These are phyloP conservation scores for Saccopteryx bilineata DNA, from an alignment of 2,113 vertebrate genomes.

Conservation along the genomic window DNA sequence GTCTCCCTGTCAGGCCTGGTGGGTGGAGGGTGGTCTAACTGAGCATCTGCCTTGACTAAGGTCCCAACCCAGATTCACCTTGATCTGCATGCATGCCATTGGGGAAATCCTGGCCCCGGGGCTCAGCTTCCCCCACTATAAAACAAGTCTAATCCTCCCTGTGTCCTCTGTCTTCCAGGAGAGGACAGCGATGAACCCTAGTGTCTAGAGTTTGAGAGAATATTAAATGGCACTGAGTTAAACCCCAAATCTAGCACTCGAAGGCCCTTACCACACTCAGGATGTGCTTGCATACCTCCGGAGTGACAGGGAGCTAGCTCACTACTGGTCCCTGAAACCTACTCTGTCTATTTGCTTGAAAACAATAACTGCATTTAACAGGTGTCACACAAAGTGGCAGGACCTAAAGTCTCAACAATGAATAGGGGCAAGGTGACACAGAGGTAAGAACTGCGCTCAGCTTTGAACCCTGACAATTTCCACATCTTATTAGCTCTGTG, in stretches of 20 bases:
- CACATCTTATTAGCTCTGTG: neutral
- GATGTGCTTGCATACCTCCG: neutral
- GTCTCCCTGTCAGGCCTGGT: neutral
- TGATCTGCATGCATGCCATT: neutral
- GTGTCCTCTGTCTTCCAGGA: neutral
- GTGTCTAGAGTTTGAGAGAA: neutral
- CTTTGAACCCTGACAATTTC: neutral
- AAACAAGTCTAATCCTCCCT: neutral
- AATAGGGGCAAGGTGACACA: neutral
- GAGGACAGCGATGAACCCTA: neutral
- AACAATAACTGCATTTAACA: neutral
- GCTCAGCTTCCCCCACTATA: neutral
- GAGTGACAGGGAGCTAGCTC: neutral
- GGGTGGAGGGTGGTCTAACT: neutral
- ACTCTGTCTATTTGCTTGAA: neutral
- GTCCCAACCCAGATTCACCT: neutral
- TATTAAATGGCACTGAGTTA: neutral
- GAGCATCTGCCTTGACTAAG: neutral
- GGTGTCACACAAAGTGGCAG: neutral
- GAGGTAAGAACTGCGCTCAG: neutral
- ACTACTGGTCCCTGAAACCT: neutral
- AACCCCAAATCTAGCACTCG: neutral
- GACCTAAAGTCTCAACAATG: fast-evolving
- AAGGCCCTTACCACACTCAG: neutral
- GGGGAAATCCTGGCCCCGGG: neutral